Evolutionary conservation across 2,888 invertebrate genomes (phyloP), one percentile per base, ranked within the genome.

Genomic region (Leptura quadrifasciata): DNA sequence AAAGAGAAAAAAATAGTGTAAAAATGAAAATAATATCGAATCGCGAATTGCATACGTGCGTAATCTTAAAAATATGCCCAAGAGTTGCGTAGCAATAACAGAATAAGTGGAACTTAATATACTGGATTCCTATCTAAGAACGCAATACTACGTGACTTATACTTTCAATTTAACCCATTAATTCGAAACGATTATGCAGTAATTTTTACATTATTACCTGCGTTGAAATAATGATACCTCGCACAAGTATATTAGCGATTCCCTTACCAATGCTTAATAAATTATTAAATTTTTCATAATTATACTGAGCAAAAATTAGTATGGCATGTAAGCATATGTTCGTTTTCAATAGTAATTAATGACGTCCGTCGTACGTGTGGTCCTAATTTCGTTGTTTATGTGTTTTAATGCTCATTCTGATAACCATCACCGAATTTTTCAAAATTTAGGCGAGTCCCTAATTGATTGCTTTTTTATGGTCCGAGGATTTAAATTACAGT

Each of bases 321-420:
- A 17, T 12, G 15, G 12, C 39, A 10, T 39, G 20, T 63, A 63
- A 27, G 65, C 54, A 65, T 52, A n/a, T 17, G 52, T 27, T 31
- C 18, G 0, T 39, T 20, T 58, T 39, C 27, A 47, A 47, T 52
- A 64, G 60, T 65, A 75, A 67, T 72, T 72, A 75, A 75, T 63
- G 69, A 63, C 57, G 12, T 68, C 31, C 21, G 58, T 65, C 70
- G 63, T 65, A 60, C 65, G 76, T 76, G 76, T 74, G 76, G 76
- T 76, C 76, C 69, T 54, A 61, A 63, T 64, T 63, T 68, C 52
- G 18, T 68, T 35, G 18, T 75, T 72, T 54, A 17, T 35, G 20
- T 18, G 39, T 20, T 39, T 64, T 39, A 64, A 72, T 65, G 67
- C 58, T 39, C 63, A 17, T 72, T 39, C 21, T n/a, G 76, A 72